Evolutionary conservation across 1,140 invertebrate genomes (phyloP).

Genomic region (Mylabris phalerata): DNA sequence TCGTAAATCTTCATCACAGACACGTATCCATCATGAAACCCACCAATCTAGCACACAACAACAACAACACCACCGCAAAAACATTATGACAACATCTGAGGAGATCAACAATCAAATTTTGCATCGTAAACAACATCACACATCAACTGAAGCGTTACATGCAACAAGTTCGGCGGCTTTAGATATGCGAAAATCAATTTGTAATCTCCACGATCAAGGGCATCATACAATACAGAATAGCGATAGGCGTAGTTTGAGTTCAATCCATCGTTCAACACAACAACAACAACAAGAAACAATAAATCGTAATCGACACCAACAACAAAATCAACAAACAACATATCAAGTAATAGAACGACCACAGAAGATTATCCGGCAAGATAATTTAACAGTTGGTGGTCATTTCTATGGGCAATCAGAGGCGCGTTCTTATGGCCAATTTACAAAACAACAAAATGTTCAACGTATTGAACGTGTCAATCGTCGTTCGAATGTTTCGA

Average conservation of each 20-base stretch:
- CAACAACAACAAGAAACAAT: conserved; percentile 39
- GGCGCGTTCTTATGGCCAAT: conserved; percentile 59
- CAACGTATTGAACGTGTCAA: conserved; percentile 49
- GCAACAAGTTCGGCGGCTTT: conserved; percentile 61
- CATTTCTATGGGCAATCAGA: conserved; percentile 64
- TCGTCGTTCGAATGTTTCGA: conserved; percentile 58
- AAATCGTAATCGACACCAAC: conserved; percentile 26
- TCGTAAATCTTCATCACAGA: conserved; percentile 33
- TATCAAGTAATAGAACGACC: conserved; percentile 45
- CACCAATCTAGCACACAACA: conserved; percentile 20
- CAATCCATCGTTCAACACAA: conserved; percentile 57
- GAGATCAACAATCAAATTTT: conserved; percentile 69
- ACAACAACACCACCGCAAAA: conserved; percentile 50
- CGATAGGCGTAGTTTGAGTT: conserved; percentile 68
- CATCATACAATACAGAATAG: conserved; percentile 50
- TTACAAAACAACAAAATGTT: conserved; percentile 48
- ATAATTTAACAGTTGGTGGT: conserved; percentile 61
- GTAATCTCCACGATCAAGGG: conserved; percentile 64
- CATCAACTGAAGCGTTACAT: conserved; percentile 47
- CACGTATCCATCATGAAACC: conserved; percentile 16
- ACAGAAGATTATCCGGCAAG: conserved; percentile 49
- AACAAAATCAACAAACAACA: conserved; percentile 39
- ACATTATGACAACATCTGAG: conserved; percentile 62
- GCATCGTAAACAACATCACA: conserved; percentile 59
- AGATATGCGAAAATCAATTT: conserved; percentile 70